Evolutionary conservation across 2,797 vertebrate genomes (phyloP), one percentile per base, ranked within the genome.

Genomic region (Paguma larvata): DNA sequence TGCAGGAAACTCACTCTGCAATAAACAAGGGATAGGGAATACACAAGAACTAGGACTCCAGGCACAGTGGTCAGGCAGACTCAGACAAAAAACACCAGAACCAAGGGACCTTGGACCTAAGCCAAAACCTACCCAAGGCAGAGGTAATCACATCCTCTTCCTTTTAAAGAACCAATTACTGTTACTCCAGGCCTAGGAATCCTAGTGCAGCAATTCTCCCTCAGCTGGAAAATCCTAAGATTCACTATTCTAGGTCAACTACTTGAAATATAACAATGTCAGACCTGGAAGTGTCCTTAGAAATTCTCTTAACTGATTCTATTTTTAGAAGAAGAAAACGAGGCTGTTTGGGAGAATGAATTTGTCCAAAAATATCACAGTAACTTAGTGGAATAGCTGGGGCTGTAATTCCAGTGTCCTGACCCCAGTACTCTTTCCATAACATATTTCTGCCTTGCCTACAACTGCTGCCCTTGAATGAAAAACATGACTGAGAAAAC

Each of bases 1-100:
- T 48, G 30, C 83, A 95, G 91, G 70, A 97, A 98, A 67, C 21
- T 32, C 62, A 68, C 44, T 89, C 34, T 95, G 84, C 44, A 94
- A 56, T 67, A 90, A 97, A 83, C 62, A 67, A 62, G 96, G 4
- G 46, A 96, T 96, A 97, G 41, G 65, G 48, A 5, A 87, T 44
- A 84, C 34, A 94, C 30, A 82, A 38, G 56, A 97, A 89, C 15
- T 79, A n/a, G 70, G 78, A 94, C 30, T 91, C 68, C 16, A 96
- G 30, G 67, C 48, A 84, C 16, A 96, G 44, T 23, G 65, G 30
- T 14, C 56, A 79, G 21, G n/a, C 68, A 70, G 48, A 79, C 15
- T 79, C 90, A 91, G 85, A 80, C 25, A 94, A n/a, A 94, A 96
- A 95, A 83, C 32, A 88, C 25, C 32, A 89, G 51, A n/a, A 21